Conservation (phyloP, 2,888 invertebrate species). For the Autographa gamma region DNA sequence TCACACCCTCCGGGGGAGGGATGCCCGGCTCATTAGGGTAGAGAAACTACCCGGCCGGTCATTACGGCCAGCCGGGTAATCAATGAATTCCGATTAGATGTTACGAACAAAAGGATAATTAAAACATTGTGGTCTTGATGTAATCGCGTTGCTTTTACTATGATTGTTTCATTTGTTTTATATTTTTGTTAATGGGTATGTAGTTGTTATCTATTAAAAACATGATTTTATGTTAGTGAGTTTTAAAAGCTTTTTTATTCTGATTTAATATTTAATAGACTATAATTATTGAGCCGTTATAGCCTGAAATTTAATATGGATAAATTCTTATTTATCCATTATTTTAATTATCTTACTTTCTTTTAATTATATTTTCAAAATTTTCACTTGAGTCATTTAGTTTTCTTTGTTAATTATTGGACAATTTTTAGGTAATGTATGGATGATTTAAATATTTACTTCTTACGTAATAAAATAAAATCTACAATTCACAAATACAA, state of each 20-base stretch:
- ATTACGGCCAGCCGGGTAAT: conserved; percentile 69
- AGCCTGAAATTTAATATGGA: too few relatives aligned
- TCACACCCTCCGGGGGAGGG: conserved; percentile 46
- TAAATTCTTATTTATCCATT: too few relatives aligned
- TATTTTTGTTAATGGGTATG: background rate
- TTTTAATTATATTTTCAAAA: too few relatives aligned
- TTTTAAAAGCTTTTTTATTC: background rate
- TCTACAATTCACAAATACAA: conserved; percentile 10
- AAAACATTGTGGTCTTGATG: conserved; percentile 58
- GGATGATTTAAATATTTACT: too few relatives aligned
- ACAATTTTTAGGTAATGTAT: too few relatives aligned
- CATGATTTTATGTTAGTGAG: background rate
- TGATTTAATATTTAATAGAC: background rate
- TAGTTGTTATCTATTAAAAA: background rate
- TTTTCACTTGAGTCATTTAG: too few relatives aligned
- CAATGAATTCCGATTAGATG: conserved; percentile 83
- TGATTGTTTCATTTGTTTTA: background rate
- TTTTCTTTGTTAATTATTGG: too few relatives aligned
- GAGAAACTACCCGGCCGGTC: conserved; percentile 65
- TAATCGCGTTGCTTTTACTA: background rate
- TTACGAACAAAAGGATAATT: conserved; percentile 66
- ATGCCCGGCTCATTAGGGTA: conserved; percentile 73
- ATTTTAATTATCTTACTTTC: too few relatives aligned
- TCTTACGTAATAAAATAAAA: too few relatives aligned
- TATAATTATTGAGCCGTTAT: too few relatives aligned